Evolutionary conservation across 1,140 invertebrate species (phyloP), one percentile per base, ranked within the genome.

Genomic region (Apis dorsata): DNA sequence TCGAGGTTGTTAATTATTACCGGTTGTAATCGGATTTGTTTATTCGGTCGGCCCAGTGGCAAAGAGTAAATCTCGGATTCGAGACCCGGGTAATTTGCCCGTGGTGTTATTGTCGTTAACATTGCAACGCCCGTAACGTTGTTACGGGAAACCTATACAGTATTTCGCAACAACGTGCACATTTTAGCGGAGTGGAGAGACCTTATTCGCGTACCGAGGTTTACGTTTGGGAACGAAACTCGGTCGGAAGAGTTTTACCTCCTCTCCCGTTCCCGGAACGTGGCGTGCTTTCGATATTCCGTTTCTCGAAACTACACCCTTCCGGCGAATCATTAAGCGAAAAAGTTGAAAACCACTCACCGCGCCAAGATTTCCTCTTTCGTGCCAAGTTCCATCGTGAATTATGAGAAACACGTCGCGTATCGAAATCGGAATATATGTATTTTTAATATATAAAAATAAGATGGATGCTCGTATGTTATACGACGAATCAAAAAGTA

Each of bases 171-270:
- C 11, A 59, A 62, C 24, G 2, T 66, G 19, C n/a, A 70, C 69
- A 28, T 34, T 65, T 72, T 24, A 65, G 11, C 53, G 4, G 19
- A 60, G 34, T 60, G 28, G n/a, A 24, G 66, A 19, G 59, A 69
- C 66, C 13, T n/a, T 34, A 59, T 28, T 49, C 60, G 65, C 51
- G 7, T 28, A 10, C 24, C 24, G 28, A 66, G 34, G 74, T 82
- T 77, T 70, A 53, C 65, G 55, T 51, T 68, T 15, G 15, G 15
- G 13, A 13, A 49, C 66, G 44, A 68, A 82, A 77, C 80, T 77
- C 72, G 65, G 74, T 55, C 79, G 24, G 24, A 53, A 34, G 44
- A 70, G 55, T 70, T 60, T 59, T 13, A 15, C 2, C 19, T 53
- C 34, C 34, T 4, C 34, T 7, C 34, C 4, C 5, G 49, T 63